phyloP scores from a whole-genome alignment of 2,888 invertebrate genomes.

The Adineta ricciae region DNA sequence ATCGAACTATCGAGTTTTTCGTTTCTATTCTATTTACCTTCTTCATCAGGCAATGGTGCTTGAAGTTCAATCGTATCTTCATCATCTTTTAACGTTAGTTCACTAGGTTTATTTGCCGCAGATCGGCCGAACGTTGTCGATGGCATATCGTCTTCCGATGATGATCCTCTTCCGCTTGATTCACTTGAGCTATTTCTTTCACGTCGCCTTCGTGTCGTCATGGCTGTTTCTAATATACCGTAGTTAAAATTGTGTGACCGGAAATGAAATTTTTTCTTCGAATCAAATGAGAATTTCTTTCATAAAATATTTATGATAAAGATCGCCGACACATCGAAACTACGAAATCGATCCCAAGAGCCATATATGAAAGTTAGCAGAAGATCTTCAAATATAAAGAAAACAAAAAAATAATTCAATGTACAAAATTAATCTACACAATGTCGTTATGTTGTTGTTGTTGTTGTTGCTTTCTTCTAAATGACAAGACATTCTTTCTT shows the following conservation, averaged over 20 bases:
- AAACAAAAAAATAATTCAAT: background rate
- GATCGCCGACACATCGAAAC: background rate
- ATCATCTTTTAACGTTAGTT: slow-evolving; percentile 19
- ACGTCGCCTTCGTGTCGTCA: background rate
- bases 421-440: background rate
- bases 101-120: background rate
- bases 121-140: background rate
- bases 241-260: background rate
- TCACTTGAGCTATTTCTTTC: background rate
- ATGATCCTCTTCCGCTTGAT: background rate
- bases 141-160: background rate
- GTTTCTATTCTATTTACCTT: too few species aligned
- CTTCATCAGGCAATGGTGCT: background rate
- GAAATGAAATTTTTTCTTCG: background rate
- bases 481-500: background rate
- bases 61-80: background rate
- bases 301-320: background rate
- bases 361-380: background rate
- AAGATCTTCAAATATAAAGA: background rate
- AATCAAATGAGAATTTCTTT: background rate
- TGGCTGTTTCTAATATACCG: background rate
- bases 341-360: background rate
- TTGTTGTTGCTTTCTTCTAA: background rate
- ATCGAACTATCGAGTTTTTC: too few species aligned
- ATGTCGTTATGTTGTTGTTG: background rate